Conservation (phyloP, 2,797 vertebrate genomes). For the Lutjanus argentimaculatus region DNA sequence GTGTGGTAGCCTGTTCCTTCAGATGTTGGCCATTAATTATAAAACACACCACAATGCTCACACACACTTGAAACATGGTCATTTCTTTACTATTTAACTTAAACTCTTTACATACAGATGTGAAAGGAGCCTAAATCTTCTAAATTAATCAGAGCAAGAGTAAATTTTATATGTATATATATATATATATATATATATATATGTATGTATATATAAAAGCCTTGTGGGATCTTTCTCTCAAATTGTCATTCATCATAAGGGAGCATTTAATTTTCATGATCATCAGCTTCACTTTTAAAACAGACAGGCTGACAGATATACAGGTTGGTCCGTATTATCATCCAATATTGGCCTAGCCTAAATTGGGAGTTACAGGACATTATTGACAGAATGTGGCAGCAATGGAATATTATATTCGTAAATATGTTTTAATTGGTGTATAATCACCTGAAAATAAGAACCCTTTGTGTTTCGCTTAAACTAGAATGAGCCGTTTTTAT, state of each 20-base stretch:
- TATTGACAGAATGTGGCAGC: too few species aligned
- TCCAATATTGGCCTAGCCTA: too few species aligned
- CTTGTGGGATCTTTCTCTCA: conserved; percentile 7
- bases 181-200: too few species aligned
- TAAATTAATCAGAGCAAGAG: conserved; percentile 5
- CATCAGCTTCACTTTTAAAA: conserved; percentile 33
- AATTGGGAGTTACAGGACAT: too few species aligned
- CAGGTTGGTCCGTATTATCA: too few species aligned
- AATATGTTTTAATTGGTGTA: too few species aligned
- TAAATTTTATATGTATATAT: too few species aligned
- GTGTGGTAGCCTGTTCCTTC: conserved; percentile 47
- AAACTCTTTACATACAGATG: not conserved
- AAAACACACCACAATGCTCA: conserved; percentile 16
- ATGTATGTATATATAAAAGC: too few species aligned
- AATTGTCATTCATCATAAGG: conserved; percentile 4
- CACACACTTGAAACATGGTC: conserved; percentile 10
- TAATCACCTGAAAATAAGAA: too few species aligned
- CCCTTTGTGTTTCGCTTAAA: too few species aligned
- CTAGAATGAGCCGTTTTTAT: too few species aligned
- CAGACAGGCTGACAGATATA: not conserved
- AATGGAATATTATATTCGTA: too few species aligned
- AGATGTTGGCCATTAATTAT: conserved; percentile 62
- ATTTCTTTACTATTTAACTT: conserved; percentile 16
- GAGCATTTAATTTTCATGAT: conserved; percentile 2
- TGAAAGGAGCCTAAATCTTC: conserved; percentile 8